Base-by-base conservation (phyloP, 2,797 vertebrate genomes). In the Hypotaenidia philippensis region DNA sequence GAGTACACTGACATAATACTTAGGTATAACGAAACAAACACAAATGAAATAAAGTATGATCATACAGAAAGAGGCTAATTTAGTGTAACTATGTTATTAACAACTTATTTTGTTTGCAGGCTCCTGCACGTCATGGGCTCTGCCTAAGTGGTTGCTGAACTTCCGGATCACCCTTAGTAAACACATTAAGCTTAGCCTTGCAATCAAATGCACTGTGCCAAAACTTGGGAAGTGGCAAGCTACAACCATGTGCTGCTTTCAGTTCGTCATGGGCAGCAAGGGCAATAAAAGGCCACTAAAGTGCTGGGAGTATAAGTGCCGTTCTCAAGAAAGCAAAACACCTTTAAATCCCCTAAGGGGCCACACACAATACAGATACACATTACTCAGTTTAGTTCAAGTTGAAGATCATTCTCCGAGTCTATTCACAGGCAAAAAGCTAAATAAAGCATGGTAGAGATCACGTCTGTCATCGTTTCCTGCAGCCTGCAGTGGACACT, bases 401-500 rank as follows among this genome's bases (percentile, higher is more conserved):
- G 40, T 52, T 41, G 13, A 91, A 36, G 12, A 81, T 56, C 74
- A 71, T 59, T 26, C 15, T 56, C 77, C 64, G 74, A 15, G 29
- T 36, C 65, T 53, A 56, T 34, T 83, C 53, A 68, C 41, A 78
- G 2, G 6, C 21, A 53, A 86, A 74, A 77, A 27, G 7, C 22
- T 38, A 57, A 70, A 75, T 10, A 77, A 86, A 86, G 14, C 53
- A 69, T 6, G 9, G n/a, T 0, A 61, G 16, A 36, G 50, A 66
- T 78, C 69, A 52, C 41, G 44, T 72, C 11, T n/a, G 9, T 25
- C 56, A 22, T 69, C 36, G 57, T 69, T 55, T 60, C 52, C 64
- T 60, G 53, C 0, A 0, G 49, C 20, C 44, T 63, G 29, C 38
- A 53, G 31, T 2, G 10, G 32, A 77, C 44, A 36, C 15, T 63